A percentile compares a stretch with the other conserved stretches of the same genome.
Conservation (phyloP, 2,797 vertebrate genomes). For the Margarornis squamiger region DNA sequence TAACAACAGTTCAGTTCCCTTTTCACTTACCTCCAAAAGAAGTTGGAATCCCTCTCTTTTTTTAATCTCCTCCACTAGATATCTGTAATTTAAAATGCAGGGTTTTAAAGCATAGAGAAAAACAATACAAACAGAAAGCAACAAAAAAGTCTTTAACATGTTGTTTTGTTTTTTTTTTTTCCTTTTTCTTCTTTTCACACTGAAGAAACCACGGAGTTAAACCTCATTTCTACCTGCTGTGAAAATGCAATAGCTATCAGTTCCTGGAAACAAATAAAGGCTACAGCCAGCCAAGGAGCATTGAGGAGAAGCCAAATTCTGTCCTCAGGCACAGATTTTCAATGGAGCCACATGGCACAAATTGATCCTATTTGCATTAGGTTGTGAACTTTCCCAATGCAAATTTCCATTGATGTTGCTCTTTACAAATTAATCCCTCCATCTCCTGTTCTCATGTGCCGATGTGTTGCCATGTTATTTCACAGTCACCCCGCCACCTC, state of each 20-base stretch:
- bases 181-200: rapidly evolving
- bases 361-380: constrained; percentile 1
- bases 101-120: not conserved
- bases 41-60: constrained; percentile 83
- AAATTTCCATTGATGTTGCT: not conserved
- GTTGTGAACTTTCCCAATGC: not conserved
- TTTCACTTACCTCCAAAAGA: constrained; percentile 79
- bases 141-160: not conserved
- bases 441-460: not conserved
- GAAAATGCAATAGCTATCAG: constrained; percentile 25
- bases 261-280: constrained; percentile 19
- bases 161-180: not conserved
- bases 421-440: not conserved
- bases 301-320: constrained; percentile 12
- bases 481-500: not conserved
- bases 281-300: not conserved
- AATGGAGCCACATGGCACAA: not conserved
- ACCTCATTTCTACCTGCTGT: constrained; percentile 40
- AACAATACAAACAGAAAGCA: not conserved
- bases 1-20: not conserved
- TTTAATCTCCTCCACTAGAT: constrained; percentile 83
- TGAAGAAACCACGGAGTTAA: not conserved
- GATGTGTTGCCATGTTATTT: not conserved
- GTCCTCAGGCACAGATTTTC: constrained; percentile 24
- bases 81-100: constrained; percentile 73